Base-by-base conservation (phyloP, 2,888 invertebrate genomes). In the Spilosoma lubricipeda region DNA sequence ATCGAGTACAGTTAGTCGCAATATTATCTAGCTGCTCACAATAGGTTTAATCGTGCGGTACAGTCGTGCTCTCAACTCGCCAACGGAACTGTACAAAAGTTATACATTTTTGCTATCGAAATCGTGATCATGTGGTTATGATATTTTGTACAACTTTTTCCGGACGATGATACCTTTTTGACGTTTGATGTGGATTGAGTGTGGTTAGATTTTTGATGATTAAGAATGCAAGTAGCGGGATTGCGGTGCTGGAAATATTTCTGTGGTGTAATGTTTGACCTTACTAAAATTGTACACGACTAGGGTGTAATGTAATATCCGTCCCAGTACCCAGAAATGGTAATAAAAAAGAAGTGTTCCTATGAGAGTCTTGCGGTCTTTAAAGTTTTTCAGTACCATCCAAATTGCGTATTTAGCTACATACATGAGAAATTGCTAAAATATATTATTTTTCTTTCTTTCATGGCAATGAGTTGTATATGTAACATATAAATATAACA, bases 1-100 rank as follows among this genome's bases (percentile, higher is more conserved):
- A 92, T 93, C 90, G 89, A 78, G 91, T 95, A 94, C 94, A 94
- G 95, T 94, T 95, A 94, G 87, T 86, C 87, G 88, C 91, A 93
- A 93, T 93, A 94, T 93, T 90, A 93, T 93, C 92, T 91, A 83
- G 80, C 84, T 66, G 70, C 73, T 78, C 84, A 93, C 93, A 94
- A 94, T 93, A 90, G 91, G 87, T 90, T 90, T 93, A 92, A 93
- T 94, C 94, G 94, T 94, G 94, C 91, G 87, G 90, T 91, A 86
- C 87, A 89, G 90, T 94, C 94, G 94, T 95, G 94, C 92, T 82
- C 88, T 88, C 89, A 89, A 87, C 77, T 87, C 87, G 80, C 67
- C 82, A 82, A 82, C 83, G 79, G 79, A 81, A 82, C 83, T 65
- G 75, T 77, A 76, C 66, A 67, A 83, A 85, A 77, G 67, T 85